Evolutionary conservation across 2,113 vertebrate species (phyloP).

Genomic region (Quiscalus mexicanus): DNA sequence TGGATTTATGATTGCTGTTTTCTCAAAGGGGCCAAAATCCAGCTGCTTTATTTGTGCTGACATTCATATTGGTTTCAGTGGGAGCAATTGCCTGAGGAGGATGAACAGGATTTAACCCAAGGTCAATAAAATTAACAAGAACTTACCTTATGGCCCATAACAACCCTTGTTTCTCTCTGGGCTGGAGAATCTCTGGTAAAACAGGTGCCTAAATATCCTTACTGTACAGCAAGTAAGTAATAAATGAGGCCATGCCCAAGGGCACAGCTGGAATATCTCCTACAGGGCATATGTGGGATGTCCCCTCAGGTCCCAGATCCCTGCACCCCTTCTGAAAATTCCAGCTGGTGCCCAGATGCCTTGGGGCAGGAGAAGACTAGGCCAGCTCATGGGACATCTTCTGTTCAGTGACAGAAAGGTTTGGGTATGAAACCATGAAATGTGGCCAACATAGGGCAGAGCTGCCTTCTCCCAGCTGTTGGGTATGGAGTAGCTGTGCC

Average conservation of each 20-base stretch:
- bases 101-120: neutral
- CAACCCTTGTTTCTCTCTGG: neutral
- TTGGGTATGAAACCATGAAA: neutral
- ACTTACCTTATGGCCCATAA: neutral
- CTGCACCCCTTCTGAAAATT: neutral
- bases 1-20: neutral
- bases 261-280: neutral
- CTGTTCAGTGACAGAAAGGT: neutral
- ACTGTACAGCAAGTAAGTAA: neutral
- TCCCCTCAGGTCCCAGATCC: neutral
- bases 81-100: neutral
- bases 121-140: conserved; percentile 1
- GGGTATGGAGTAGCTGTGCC: neutral
- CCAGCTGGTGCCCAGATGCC: neutral
- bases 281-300: neutral
- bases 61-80: neutral
- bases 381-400: neutral
- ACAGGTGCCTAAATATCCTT: neutral
- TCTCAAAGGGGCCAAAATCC: neutral
- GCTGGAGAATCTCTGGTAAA: neutral
- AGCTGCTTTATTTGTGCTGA: neutral
- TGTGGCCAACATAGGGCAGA: fast-evolving
- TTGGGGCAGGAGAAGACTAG: neutral
- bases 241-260: neutral
- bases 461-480: neutral